phyloP scores from a whole-genome alignment of 2,113 vertebrate genomes.

The Cariama cristata region DNA sequence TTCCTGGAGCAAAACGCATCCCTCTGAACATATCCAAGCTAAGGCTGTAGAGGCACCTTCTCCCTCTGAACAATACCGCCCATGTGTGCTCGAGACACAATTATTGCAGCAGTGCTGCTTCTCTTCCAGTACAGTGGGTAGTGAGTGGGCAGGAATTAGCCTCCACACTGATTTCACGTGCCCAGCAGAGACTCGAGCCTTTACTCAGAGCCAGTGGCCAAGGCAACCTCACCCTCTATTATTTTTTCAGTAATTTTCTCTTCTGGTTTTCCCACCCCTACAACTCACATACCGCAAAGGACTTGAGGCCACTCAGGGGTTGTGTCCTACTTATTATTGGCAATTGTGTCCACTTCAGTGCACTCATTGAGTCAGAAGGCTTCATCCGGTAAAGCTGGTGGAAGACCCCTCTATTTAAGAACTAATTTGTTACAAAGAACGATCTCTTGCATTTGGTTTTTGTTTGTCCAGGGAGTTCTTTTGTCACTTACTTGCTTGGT shows the following conservation, averaged over 20 bases:
- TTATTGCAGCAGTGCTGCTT: not conserved
- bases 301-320: not conserved
- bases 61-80: not conserved
- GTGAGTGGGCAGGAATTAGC: not conserved
- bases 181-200: not conserved
- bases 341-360: not conserved
- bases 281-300: not conserved
- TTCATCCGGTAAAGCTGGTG: not conserved
- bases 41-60: not conserved
- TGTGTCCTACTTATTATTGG: not conserved
- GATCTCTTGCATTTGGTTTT: not conserved
- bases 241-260: not conserved
- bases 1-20: not conserved
- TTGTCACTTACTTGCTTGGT: not conserved
- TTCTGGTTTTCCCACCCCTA: not conserved
- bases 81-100: not conserved
- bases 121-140: not conserved
- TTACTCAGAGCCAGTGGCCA: not conserved
- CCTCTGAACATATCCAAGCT: not conserved
- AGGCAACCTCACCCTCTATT: not conserved
- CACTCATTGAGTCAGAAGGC: not conserved
- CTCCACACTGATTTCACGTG: not conserved
- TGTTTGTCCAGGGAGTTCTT: slow-evolving; percentile 1
- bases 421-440: not conserved
- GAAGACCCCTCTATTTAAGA: slow-evolving; percentile 11